Conservation (phyloP, 2,113 vertebrate genomes). For the Calonectris borealis region DNA sequence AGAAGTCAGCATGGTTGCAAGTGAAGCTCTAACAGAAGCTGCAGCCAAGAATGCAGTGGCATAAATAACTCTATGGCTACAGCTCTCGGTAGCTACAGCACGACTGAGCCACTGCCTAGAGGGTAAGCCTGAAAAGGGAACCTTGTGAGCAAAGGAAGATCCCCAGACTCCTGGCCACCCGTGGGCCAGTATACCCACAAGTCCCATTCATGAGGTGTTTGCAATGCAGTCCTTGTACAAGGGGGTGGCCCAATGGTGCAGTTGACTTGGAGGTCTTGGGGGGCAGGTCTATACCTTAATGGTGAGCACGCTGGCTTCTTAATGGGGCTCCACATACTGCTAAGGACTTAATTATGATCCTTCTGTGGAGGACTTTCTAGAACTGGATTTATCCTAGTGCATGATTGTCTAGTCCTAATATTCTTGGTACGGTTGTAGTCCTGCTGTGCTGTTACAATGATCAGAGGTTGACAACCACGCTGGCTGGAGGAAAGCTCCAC, state of each 20-base stretch:
- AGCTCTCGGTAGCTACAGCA: not conserved
- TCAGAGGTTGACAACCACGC: rapidly evolving
- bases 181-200: no score
- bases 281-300: not conserved
- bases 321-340: not conserved
- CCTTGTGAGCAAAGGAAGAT: not conserved
- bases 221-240: not conserved
- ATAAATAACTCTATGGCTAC: not conserved
- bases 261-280: not conserved
- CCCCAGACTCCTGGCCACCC: not conserved
- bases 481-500: not conserved
- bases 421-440: rapidly evolving
- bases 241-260: no score
- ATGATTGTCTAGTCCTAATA: not conserved
- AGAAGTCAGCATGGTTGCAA: not conserved
- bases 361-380: not conserved
- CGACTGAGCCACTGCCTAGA: not conserved
- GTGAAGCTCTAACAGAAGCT: not conserved
- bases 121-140: not conserved
- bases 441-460: not conserved
- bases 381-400: not conserved
- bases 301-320: not conserved
- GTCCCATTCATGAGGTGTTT: not conserved
- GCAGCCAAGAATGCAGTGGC: not conserved
- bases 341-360: not conserved